Conservation (phyloP, 2,113 vertebrate species). For the Apus apus region DNA sequence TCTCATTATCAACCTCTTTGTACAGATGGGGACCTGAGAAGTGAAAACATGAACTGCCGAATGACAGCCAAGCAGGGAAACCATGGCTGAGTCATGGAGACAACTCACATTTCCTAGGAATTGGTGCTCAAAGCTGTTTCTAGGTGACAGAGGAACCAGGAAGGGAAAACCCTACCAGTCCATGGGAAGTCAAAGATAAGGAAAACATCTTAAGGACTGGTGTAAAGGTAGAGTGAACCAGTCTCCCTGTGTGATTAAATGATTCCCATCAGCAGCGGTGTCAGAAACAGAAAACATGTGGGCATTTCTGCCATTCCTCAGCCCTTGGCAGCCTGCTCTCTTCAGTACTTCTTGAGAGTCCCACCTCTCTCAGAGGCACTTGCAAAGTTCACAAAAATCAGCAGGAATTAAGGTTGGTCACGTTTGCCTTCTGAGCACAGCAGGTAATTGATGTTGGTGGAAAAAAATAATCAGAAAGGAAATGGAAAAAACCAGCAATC, state of each 20-base stretch:
- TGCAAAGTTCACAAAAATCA: neutral
- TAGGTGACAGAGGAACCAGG: neutral
- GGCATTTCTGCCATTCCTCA: constrained; percentile 55
- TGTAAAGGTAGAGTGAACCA: neutral
- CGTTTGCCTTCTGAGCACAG: rapidly evolving
- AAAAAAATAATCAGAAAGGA: neutral
- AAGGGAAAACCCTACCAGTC: neutral
- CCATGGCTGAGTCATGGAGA: neutral
- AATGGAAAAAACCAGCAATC: neutral
- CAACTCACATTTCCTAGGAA: neutral
- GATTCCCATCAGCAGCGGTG: neutral
- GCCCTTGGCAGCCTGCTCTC: neutral
- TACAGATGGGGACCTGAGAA: neutral
- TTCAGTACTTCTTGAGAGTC: rapidly evolving
- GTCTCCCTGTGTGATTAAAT: neutral
- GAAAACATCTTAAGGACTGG: neutral
- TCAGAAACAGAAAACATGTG: constrained; percentile 17
- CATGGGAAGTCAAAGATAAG: neutral
- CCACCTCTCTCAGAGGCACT: neutral
- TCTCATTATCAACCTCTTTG: neutral
- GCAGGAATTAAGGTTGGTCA: neutral
- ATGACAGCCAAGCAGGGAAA: neutral
- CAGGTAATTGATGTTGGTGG: neutral
- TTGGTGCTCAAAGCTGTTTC: neutral
- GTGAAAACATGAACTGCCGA: neutral